phyloP scores from a whole-genome alignment of 2,888 invertebrate species.

The Eupithecia dodoneata region DNA sequence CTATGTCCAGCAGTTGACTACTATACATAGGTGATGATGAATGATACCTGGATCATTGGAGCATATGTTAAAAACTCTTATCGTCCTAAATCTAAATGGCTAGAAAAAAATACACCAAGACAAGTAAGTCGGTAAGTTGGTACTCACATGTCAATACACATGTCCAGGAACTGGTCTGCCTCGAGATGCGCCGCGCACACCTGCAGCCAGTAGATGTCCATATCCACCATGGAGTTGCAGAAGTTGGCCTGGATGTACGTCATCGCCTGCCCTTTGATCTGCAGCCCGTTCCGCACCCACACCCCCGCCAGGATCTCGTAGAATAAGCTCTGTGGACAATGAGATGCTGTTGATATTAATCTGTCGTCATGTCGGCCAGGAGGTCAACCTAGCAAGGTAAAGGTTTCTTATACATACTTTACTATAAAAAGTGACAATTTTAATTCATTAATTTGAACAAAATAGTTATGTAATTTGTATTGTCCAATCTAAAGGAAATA shows the following conservation, averaged over 20 bases:
- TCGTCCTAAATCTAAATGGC: not conserved
- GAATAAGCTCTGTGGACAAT: slow-evolving; percentile 90
- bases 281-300: slow-evolving; percentile 98
- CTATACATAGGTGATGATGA: too few species aligned
- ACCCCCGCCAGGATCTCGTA: slow-evolving; percentile 97
- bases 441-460: too few species aligned
- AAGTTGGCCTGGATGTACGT: slow-evolving; percentile 99
- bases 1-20: too few species aligned
- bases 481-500: too few species aligned
- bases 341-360: not conserved
- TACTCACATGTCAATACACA: slow-evolving; percentile 93
- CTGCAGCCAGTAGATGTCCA: slow-evolving; percentile 97
- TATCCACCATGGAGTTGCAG: slow-evolving; percentile 99
- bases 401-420: not conserved
- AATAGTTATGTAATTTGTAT: too few species aligned
- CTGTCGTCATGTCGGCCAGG: not conserved
- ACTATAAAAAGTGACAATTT: too few species aligned
- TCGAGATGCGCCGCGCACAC: slow-evolving; percentile 95
- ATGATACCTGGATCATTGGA: too few species aligned
- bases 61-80: too few species aligned
- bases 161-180: slow-evolving; percentile 92
- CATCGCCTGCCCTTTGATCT: slow-evolving; percentile 99
- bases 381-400: not conserved
- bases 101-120: not conserved
- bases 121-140: slow-evolving; percentile 15